Evolutionary conservation across 1,140 invertebrate species (phyloP).

Genomic region (Coboldia fuscipes): DNA sequence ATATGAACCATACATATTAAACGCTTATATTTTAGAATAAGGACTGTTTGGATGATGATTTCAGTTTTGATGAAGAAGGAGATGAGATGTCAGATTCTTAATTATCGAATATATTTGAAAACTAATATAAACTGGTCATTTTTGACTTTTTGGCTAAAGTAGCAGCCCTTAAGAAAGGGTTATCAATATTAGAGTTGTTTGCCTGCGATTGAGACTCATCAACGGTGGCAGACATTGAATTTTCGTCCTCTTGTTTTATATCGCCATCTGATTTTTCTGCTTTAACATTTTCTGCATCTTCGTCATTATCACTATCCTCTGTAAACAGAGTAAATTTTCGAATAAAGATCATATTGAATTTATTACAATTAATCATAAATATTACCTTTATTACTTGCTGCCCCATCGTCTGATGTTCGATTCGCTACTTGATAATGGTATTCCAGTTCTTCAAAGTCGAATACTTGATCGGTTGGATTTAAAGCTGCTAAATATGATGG

Average conservation of each 20-base stretch:
- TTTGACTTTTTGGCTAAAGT: slow-evolving; percentile 38
- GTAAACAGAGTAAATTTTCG: slow-evolving; percentile 5
- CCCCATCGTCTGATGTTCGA: slow-evolving; percentile 32
- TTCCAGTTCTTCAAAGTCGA: slow-evolving; percentile 77
- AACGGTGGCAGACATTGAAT: slow-evolving; percentile 8
- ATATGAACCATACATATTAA: too few relatives aligned
- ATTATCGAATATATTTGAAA: background rate
- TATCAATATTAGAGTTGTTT: slow-evolving; percentile 50
- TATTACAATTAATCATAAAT: background rate
- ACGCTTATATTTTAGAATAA: too few relatives aligned
- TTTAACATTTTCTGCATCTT: slow-evolving; percentile 14
- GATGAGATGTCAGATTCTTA: too few relatives aligned
- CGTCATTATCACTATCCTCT: slow-evolving; percentile 17
- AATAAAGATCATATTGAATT: slow-evolving; percentile 1
- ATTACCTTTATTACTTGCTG: slow-evolving; percentile 24
- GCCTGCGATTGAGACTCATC: background rate
- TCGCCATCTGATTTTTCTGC: slow-evolving; percentile 23
- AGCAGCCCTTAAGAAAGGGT: slow-evolving; percentile 66
- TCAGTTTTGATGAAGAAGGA: too few relatives aligned
- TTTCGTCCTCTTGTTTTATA: slow-evolving; percentile 25
- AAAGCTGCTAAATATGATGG: slow-evolving; percentile 70
- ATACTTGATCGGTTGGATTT: slow-evolving; percentile 82
- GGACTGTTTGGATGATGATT: too few relatives aligned
- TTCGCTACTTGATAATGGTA: slow-evolving; percentile 50
- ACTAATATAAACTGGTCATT: background rate